These are phyloP conservation scores for Drosophila setosimentum DNA, from an alignment of 2,888 invertebrate genomes.

Conservation along the genomic window DNA sequence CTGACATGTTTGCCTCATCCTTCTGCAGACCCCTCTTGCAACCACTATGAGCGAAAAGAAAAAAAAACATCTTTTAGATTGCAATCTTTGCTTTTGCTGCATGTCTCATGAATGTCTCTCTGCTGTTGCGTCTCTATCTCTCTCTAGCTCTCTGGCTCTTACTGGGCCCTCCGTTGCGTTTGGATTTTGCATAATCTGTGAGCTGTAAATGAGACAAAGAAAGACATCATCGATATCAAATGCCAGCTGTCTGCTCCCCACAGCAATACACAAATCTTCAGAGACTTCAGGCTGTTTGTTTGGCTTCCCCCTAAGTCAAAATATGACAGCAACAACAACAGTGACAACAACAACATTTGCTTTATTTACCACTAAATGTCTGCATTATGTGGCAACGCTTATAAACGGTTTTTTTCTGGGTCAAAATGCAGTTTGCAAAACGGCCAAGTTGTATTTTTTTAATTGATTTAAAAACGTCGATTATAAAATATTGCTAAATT, in stretches of 20 bases:
- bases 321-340: conserved; percentile 20
- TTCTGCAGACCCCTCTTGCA: conserved; percentile 5
- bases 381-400: conserved; percentile 34
- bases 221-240: conserved; percentile 81
- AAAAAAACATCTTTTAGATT: conserved; percentile 56
- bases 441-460: conserved; percentile 41
- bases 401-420: conserved; percentile 33
- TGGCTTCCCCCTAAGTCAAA: conserved; percentile 57
- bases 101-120: conserved; percentile 17
- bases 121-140: neutral
- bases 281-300: conserved; percentile 40
- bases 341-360: conserved; percentile 6
- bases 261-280: too few relatives aligned
- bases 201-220: conserved; percentile 76
- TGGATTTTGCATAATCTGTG: conserved; percentile 70
- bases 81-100: conserved; percentile 50
- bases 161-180: conserved; percentile 65
- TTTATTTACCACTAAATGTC: conserved; percentile 18
- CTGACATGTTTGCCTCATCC: conserved; percentile 62
- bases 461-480: conserved; percentile 49
- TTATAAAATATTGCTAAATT: conserved; percentile 44
- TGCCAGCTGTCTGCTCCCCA: conserved; percentile 48
- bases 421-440: conserved; percentile 41
- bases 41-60: conserved; percentile 37
- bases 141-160: conserved; percentile 11